Conservation (phyloP, 2,113 vertebrate genomes). For the Pelecanus crispus region DNA sequence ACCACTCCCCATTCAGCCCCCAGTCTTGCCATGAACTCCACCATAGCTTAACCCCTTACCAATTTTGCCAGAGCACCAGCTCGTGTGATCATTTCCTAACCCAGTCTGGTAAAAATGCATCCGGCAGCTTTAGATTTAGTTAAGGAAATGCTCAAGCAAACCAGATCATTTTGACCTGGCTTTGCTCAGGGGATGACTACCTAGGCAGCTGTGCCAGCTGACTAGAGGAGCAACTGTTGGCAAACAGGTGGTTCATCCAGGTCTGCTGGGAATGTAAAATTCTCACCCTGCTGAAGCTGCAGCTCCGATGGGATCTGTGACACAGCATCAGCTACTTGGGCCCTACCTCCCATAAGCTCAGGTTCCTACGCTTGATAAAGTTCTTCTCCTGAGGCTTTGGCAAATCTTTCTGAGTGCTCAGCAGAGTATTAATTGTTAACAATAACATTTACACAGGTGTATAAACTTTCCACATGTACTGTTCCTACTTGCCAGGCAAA, state of each 20-base stretch:
- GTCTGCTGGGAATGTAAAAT: not conserved
- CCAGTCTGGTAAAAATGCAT: not conserved
- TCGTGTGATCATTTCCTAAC: not conserved
- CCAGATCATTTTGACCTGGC: not conserved
- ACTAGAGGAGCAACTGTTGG: not conserved
- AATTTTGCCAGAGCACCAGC: not conserved
- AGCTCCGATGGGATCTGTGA: not conserved
- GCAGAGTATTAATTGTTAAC: not conserved
- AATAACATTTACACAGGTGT: constrained; percentile 22
- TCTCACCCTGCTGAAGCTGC: not conserved
- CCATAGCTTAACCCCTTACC: not conserved
- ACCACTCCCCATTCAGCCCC: not conserved
- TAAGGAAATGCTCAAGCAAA: not conserved
- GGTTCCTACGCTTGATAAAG: not conserved
- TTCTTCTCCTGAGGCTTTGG: not conserved
- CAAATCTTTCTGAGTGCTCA: not conserved
- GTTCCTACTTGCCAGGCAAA: not conserved
- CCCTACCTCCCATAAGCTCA: not conserved
- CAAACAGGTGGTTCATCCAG: not conserved
- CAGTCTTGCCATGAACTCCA: not conserved
- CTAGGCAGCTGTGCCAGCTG: not conserved
- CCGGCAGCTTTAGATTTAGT: not conserved
- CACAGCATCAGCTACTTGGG: not conserved
- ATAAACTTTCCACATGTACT: not conserved
- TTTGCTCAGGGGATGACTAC: not conserved